Evolutionary conservation across 2,797 vertebrate species (phyloP).

Genomic region (Dendrocincla tyrannina): DNA sequence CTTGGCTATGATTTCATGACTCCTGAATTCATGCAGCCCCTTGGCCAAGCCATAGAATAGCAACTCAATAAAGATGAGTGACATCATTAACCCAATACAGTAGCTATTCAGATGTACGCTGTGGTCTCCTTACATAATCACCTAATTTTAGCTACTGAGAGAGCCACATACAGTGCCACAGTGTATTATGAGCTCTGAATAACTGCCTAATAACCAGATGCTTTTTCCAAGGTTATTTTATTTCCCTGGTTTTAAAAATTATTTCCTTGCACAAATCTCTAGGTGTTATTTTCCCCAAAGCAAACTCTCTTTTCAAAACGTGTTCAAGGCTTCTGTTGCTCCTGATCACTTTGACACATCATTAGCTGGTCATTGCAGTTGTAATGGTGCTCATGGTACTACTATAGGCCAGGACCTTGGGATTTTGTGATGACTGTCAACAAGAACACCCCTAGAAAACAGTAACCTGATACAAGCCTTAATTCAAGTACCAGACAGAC

Average conservation of each 20-base stretch:
- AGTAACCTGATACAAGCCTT: background rate
- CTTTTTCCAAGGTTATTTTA: constrained; percentile 41
- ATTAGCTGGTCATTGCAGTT: background rate
- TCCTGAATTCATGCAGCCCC: constrained; percentile 56
- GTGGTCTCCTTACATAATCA: constrained; percentile 74
- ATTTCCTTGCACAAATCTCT: background rate
- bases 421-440: background rate
- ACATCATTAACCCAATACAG: constrained; percentile 80
- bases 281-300: background rate
- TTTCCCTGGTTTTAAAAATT: constrained; percentile 35
- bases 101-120: constrained; percentile 68
- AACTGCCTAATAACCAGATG: constrained; percentile 9
- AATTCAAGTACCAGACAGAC: background rate
- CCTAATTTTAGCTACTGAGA: constrained; percentile 79
- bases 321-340: background rate
- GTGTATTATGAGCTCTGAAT: constrained; percentile 42
- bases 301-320: background rate
- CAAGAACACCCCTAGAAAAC: background rate
- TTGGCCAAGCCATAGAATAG: constrained; percentile 68
- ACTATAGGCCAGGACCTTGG: background rate
- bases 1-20: constrained; percentile 67
- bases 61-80: constrained; percentile 66
- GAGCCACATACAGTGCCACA: constrained; percentile 57
- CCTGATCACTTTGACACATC: background rate
- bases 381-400: background rate